Percentiles rank a stretch among this genome's conserved stretches.
phyloP scores from a whole-genome alignment of 2,888 invertebrate genomes.

The Hydropsyche betteni region DNA sequence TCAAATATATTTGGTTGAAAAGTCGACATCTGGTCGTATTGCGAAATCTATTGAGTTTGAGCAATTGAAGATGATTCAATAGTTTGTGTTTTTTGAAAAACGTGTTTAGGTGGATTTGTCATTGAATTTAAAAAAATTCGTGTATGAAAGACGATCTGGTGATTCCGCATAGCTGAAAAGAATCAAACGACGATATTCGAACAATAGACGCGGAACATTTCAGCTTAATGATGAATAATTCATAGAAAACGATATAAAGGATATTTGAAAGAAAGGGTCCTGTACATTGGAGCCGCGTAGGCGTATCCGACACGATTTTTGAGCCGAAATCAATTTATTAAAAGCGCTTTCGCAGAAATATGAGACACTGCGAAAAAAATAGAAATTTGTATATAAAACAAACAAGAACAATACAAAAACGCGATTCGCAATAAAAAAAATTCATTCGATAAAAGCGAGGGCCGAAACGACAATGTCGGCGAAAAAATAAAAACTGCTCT shows the following conservation, averaged over 20 bases:
- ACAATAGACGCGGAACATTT: constrained; percentile 22
- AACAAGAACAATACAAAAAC: too few species aligned
- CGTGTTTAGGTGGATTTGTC: too few species aligned
- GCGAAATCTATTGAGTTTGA: background rate
- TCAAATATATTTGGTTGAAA: background rate
- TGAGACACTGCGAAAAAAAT: background rate
- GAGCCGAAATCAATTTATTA: constrained; percentile 24
- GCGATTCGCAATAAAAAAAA: too few species aligned
- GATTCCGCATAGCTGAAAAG: background rate
- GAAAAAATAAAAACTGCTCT: constrained; percentile 25
- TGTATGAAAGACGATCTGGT: background rate
- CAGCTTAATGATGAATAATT: constrained; percentile 19
- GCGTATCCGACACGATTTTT: constrained; percentile 15
- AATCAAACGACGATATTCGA: constrained; percentile 8
- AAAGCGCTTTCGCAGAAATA: constrained; percentile 11
- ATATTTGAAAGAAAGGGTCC: constrained; percentile 21
- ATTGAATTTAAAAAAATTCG: background rate
- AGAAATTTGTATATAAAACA: too few species aligned
- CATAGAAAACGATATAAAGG: constrained; percentile 24
- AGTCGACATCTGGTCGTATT: constrained; percentile 2
- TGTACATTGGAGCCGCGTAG: background rate
- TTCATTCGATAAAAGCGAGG: too few species aligned
- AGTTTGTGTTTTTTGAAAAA: background rate
- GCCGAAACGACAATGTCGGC: too few species aligned
- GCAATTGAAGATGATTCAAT: constrained; percentile 4